Base-by-base conservation (phyloP, 2,797 vertebrate genomes). In the Iguana delicatissima region DNA sequence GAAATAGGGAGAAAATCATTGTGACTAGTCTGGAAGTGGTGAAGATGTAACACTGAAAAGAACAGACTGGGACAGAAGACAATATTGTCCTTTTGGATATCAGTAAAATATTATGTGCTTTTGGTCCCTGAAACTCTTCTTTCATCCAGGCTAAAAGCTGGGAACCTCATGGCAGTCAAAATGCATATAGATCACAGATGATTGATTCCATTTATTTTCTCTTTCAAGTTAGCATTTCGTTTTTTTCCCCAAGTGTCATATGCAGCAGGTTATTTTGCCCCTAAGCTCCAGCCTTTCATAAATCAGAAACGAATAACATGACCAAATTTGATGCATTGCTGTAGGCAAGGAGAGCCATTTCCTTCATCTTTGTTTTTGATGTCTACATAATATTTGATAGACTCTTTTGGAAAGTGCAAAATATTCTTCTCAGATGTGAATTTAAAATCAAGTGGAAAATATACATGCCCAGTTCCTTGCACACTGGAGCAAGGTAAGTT, bases 61-160 rank as follows among this genome's bases (percentile, higher is more conserved):
- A 83, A 76, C 5, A 50, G 9, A 16, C 22, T 76, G 57, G 29
- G 18, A 62, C 14, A 46, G 32, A 90, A 20, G 22, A 20, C 29
- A 35, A 83, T 80, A 26, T 29, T 6, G 46, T 32, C 20, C 13
- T 26, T 38, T 24, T n/a, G 59, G 1, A 50, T 73, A 76, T 87
- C 38, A 85, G 57, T 50, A 84, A 90, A 93, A 89, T 29, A 92
- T 76, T 29, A 92, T 76, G 46, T 89, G 62, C 16, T 90, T 87
- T 29, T 62, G 26, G 79, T 9, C 90, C 84, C n/a, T 89, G 76
- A 24, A 6, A 1, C 55, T 74, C 88, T 35, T 0, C 64, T 82
- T 38, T 91, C 67, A 6, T 87, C 1, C 87, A 85, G 29, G 10
- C 46, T 89, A 80, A 92, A 16, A 3, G 1, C 26, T 7, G 90